Conservation (phyloP, 2,888 invertebrate species). For the Loripinus fragilis region DNA sequence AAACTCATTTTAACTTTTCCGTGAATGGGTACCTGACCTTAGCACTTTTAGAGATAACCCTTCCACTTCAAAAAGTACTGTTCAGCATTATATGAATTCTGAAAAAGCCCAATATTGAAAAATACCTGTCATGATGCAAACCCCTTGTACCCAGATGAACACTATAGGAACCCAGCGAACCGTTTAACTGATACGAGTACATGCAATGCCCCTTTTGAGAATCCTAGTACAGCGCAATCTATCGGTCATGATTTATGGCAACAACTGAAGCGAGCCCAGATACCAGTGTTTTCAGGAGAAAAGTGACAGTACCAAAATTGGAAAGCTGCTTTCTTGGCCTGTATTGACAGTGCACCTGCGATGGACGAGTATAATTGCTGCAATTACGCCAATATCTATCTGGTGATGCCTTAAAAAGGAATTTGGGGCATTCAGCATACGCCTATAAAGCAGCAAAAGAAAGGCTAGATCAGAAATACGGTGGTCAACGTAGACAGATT, state of each 20-base stretch:
- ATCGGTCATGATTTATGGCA: constrained; percentile 43
- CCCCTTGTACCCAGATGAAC: neutral
- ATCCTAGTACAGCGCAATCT: neutral
- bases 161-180: neutral
- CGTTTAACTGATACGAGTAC: neutral
- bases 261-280: constrained; percentile 41
- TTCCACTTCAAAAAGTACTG: too few species aligned
- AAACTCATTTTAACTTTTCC: neutral
- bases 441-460: constrained; percentile 27
- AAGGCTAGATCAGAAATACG: neutral
- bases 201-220: neutral
- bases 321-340: constrained; percentile 42
- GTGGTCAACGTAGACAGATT: neutral
- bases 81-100: neutral
- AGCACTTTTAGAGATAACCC: too few species aligned
- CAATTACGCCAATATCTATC: constrained; percentile 50
- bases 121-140: neutral
- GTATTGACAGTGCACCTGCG: constrained; percentile 49
- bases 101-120: neutral
- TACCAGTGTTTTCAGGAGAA: constrained; percentile 49
- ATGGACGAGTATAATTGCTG: constrained; percentile 49
- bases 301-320: constrained; percentile 44
- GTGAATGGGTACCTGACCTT: neutral
- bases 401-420: constrained; percentile 41
- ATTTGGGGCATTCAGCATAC: constrained; percentile 39